These are phyloP conservation scores for Macroteleia sp. DNA, from an alignment of 2,888 invertebrate species.

Conservation along the genomic window DNA sequence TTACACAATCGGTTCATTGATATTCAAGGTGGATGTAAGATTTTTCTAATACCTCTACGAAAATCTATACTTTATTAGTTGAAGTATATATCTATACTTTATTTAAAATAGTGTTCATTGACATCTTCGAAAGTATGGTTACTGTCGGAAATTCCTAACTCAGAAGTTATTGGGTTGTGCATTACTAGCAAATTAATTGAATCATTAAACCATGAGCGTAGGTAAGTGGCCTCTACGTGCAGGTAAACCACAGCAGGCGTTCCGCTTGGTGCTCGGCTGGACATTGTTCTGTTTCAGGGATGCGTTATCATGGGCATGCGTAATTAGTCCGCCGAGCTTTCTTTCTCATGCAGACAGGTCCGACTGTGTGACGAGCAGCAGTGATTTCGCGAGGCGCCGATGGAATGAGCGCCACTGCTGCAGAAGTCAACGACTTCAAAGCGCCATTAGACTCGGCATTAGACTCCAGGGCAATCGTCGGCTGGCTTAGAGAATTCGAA, in stretches of 20 bases:
- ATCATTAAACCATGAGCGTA: constrained; percentile 12
- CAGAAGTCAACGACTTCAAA: constrained; percentile 69
- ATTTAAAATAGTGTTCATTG: no score
- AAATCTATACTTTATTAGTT: no score
- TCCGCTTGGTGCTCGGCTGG: constrained; percentile 75
- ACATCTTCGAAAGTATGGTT: constrained; percentile 16
- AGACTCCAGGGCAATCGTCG: constrained; percentile 44
- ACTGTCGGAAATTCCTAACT: constrained; percentile 1
- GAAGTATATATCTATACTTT: no score
- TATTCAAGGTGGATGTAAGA: no score
- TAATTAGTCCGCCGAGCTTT: constrained; percentile 25
- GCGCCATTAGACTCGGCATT: constrained; percentile 60
- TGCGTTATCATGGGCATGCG: constrained; percentile 17
- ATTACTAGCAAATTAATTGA: constrained; percentile 21
- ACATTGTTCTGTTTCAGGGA: constrained; percentile 67
- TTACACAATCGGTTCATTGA: no score
- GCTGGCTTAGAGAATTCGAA: constrained; percentile 38
- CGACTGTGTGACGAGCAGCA: neutral
- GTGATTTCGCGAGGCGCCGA: constrained; percentile 2
- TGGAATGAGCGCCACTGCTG: constrained; percentile 65
- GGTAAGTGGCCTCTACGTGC: constrained; percentile 58
- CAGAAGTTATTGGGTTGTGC: constrained; percentile 11
- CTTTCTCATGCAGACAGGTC: constrained; percentile 60
- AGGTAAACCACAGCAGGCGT: constrained; percentile 66
- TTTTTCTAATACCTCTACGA: no score